A percentile compares a stretch with the other conserved stretches of the same genome.
phyloP scores from a whole-genome alignment of 2,797 vertebrate species.

The Thripadectes ignobilis region DNA sequence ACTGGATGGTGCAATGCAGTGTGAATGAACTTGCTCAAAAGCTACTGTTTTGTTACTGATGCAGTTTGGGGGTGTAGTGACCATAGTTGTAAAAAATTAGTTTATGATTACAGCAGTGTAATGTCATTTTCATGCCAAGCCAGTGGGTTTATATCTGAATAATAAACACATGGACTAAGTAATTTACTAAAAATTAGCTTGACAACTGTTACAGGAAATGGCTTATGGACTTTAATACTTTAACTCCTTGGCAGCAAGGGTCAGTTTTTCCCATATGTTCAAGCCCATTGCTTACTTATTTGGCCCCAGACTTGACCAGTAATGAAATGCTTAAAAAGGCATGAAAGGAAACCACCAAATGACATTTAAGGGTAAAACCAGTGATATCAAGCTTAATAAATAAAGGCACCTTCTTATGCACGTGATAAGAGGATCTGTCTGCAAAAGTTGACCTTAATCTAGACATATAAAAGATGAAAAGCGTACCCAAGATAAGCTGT shows the following conservation, averaged over 20 bases:
- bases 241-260: conserved; percentile 42
- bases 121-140: conserved; percentile 17
- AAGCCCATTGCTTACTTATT: conserved; percentile 4
- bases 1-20: background rate
- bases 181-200: conserved; percentile 59
- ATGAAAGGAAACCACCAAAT: background rate
- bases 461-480: background rate
- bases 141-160: conserved; percentile 47
- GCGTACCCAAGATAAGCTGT: rapidly evolving
- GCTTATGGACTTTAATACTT: conserved; percentile 56
- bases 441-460: background rate
- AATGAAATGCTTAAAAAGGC: background rate
- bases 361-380: background rate
- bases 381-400: background rate
- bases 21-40: background rate
- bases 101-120: conserved; percentile 1
- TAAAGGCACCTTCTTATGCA: background rate
- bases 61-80: background rate
- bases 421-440: background rate
- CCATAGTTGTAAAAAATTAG: background rate
- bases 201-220: conserved; percentile 53
- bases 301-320: background rate
- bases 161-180: conserved; percentile 42
- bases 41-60: background rate
- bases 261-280: conserved; percentile 14